These are phyloP conservation scores for Tachystola acroxantha DNA, from an alignment of 2,888 invertebrate species.

Conservation along the genomic window DNA sequence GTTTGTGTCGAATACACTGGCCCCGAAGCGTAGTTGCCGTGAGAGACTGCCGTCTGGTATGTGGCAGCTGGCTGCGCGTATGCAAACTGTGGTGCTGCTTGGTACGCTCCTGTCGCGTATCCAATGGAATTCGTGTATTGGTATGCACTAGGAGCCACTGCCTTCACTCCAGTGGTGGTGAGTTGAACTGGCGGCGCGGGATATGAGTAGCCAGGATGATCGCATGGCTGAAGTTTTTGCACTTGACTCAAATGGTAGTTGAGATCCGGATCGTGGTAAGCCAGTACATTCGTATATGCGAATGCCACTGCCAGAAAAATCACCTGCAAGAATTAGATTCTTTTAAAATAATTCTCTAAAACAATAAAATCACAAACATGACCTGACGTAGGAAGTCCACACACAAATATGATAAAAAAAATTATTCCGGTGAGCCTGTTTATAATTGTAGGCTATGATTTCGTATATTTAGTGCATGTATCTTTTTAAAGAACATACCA, in stretches of 20 bases:
- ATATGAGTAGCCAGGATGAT: conserved; percentile 75
- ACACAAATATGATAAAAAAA: neutral
- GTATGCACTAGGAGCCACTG: conserved; percentile 19
- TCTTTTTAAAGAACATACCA: no score
- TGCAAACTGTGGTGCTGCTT: conserved; percentile 44
- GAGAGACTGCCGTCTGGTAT: conserved; percentile 27
- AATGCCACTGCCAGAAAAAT: conserved; percentile 35
- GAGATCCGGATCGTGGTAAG: conserved; percentile 69
- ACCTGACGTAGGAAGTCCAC: neutral
- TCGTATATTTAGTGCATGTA: no score
- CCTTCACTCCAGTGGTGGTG: conserved; percentile 50
- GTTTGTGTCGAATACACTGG: conserved; percentile 28
- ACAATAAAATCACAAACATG: no score
- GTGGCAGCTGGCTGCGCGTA: conserved; percentile 44
- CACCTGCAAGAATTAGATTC: conserved; percentile 47
- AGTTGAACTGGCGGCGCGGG: conserved; percentile 74
- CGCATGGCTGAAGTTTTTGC: conserved; percentile 49
- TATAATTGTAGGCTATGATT: no score
- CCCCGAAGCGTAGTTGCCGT: conserved; percentile 35
- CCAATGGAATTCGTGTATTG: conserved; percentile 21
- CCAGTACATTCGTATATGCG: conserved; percentile 40
- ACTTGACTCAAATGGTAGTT: conserved; percentile 66
- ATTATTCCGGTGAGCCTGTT: neutral
- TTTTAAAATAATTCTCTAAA: conserved; percentile 43
- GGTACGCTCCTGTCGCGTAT: conserved; percentile 39